These are phyloP conservation scores for Xenopus tropicalis DNA, from an alignment of 2,113 vertebrate species.

Conservation along the genomic window DNA sequence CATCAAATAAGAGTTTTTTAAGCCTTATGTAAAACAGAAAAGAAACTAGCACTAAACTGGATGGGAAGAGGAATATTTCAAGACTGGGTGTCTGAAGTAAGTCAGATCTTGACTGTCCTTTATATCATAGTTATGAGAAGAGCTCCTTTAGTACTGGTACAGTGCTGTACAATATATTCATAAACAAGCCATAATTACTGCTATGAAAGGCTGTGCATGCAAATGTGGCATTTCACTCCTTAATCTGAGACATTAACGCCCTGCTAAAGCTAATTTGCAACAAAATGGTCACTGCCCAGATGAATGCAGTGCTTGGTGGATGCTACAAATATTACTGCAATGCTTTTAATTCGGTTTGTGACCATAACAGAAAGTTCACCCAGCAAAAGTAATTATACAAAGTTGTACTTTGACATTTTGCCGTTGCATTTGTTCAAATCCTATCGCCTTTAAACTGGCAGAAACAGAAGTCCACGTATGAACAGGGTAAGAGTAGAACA, in stretches of 20 bases:
- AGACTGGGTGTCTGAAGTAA: no score
- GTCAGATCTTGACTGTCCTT: no score
- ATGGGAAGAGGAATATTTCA: no score
- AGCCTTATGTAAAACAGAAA: no score
- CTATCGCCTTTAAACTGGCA: constrained; percentile 20
- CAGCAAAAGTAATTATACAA: constrained; percentile 41
- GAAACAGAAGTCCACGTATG: constrained; percentile 4
- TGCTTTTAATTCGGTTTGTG: neutral
- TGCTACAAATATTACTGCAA: constrained; percentile 14
- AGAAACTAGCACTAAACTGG: no score
- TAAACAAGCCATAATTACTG: constrained; percentile 2
- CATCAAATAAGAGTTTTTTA: no score
- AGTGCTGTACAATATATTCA: neutral
- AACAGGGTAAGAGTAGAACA: neutral
- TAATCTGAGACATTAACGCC: neutral
- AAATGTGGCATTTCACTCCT: neutral
- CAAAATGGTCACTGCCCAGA: neutral
- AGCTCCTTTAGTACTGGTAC: neutral
- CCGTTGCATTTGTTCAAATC: constrained; percentile 28
- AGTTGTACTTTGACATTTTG: constrained; percentile 21
- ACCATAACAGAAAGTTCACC: constrained; percentile 10
- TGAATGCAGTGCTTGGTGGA: neutral
- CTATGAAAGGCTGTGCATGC: neutral
- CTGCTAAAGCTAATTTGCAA: neutral
- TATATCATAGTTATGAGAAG: no score